Evolutionary conservation across 2,113 vertebrate genomes (phyloP).

Genomic region (Pseudopipra pipra): DNA sequence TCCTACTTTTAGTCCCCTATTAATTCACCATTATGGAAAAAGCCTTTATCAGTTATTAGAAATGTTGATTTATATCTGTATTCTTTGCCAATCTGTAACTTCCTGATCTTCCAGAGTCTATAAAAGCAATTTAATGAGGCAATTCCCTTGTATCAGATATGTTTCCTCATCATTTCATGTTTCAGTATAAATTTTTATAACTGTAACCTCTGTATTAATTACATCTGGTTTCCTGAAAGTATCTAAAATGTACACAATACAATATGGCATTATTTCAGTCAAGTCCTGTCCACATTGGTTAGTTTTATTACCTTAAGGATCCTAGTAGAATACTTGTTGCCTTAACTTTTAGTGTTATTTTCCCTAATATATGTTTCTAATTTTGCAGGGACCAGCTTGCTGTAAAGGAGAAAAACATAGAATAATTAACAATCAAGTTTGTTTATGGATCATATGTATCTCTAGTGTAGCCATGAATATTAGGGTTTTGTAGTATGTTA

Average conservation of each 20-base stretch:
- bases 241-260: background rate
- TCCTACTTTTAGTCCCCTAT: background rate
- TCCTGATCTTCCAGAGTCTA: background rate
- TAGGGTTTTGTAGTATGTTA: background rate
- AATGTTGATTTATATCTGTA: background rate
- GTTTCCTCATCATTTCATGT: background rate
- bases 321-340: background rate
- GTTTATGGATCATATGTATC: background rate
- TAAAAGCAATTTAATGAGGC: background rate
- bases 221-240: background rate
- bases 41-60: background rate
- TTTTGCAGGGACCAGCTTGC: background rate
- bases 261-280: background rate
- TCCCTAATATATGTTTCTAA: background rate
- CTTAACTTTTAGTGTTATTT: background rate
- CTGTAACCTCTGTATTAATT: background rate
- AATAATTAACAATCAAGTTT: background rate
- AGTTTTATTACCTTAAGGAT: background rate
- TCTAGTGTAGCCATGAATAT: background rate
- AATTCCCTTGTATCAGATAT: background rate
- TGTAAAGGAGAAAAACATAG: background rate
- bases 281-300: background rate
- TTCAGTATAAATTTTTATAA: background rate
- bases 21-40: background rate
- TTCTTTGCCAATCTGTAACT: background rate